Conservation (phyloP, 2,888 invertebrate species). For the Synanthedon andrenaeformis region DNA sequence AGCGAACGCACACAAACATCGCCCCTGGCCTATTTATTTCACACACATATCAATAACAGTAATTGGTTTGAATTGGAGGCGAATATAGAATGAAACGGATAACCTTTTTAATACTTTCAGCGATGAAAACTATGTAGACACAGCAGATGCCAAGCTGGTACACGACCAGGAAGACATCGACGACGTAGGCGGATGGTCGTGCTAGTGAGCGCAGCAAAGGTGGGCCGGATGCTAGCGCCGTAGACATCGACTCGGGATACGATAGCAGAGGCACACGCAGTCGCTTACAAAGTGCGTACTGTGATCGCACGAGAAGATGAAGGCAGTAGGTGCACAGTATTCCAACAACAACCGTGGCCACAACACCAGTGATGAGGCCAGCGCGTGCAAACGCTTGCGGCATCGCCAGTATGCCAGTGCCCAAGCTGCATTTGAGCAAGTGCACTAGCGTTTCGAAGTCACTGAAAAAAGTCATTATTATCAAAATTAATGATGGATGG, state of each 20-base stretch:
- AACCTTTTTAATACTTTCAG: conserved; percentile 82
- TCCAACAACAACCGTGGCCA: conserved; percentile 84
- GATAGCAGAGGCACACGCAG: conserved; percentile 79
- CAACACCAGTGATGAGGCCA: conserved; percentile 82
- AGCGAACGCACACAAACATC: too few relatives aligned
- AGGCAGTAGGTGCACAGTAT: conserved; percentile 87
- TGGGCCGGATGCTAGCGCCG: conserved; percentile 83
- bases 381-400: conserved; percentile 91
- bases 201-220: conserved; percentile 72
- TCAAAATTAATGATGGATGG: neutral
- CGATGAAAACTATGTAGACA: conserved; percentile 94
- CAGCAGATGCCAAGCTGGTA: conserved; percentile 96
- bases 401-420: conserved; percentile 95
- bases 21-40: too few relatives aligned
- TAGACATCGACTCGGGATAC: conserved; percentile 87
- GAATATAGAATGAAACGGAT: neutral
- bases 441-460: conserved; percentile 87
- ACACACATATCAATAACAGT: too few relatives aligned
- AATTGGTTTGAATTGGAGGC: too few relatives aligned
- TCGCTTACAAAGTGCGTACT: conserved; percentile 71
- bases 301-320: conserved; percentile 78
- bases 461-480: conserved; percentile 52
- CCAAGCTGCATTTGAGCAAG: conserved; percentile 89
- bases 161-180: conserved; percentile 78
- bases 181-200: conserved; percentile 69